Evolutionary conservation across 2,797 vertebrate species (phyloP).

Genomic region (Simalia tracyae): DNA sequence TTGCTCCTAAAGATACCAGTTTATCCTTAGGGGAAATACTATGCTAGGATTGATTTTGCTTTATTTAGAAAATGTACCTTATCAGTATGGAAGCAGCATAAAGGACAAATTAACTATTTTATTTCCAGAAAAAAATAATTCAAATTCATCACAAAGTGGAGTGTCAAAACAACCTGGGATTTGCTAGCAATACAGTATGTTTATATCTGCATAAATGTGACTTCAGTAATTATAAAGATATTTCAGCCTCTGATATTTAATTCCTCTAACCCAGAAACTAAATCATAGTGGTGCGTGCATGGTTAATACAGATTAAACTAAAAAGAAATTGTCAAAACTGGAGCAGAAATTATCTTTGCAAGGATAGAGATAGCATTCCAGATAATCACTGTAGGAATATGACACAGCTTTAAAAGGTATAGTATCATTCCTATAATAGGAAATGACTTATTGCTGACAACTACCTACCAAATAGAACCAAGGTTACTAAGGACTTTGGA

Average conservation of each 20-base stretch:
- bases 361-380: not conserved
- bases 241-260: not conserved
- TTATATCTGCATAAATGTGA: not conserved
- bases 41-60: slow-evolving; percentile 18
- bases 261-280: not conserved
- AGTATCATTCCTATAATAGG: not conserved
- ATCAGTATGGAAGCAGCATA: slow-evolving; percentile 2
- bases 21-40: slow-evolving; percentile 9
- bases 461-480: not conserved
- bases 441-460: not conserved
- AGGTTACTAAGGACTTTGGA: not conserved
- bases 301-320: not conserved
- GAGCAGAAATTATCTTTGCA: not conserved
- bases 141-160: not conserved
- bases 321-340: not conserved
- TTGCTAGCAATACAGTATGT: not conserved
- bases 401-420: not conserved
- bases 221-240: not conserved
- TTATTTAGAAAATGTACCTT: slow-evolving; percentile 28
- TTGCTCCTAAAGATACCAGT: slow-evolving; percentile 24
- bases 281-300: not conserved
- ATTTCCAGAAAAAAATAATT: not conserved
- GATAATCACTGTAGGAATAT: not conserved
- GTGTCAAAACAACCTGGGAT: not conserved
- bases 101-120: not conserved